Conservation (phyloP, 2,113 vertebrate genomes). For the Vanacampus margaritifer region DNA sequence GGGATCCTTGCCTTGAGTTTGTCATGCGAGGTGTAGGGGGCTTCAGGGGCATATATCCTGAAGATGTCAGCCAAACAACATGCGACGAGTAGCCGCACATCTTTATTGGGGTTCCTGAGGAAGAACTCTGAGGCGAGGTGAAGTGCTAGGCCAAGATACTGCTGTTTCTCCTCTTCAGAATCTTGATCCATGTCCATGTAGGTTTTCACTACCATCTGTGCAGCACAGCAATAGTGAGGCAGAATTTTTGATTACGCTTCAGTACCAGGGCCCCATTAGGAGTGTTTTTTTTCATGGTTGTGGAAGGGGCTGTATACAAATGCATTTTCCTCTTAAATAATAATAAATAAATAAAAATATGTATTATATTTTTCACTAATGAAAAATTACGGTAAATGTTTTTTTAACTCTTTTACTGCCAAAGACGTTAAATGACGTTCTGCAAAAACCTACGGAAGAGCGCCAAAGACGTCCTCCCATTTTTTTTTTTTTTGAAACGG, state of each 20-base stretch:
- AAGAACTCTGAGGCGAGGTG: conserved; percentile 99
- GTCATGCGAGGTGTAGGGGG: conserved; percentile 97
- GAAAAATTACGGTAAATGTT: no score
- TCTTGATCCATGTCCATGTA: conserved; percentile 99
- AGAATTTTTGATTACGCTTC: neutral
- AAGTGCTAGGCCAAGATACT: conserved; percentile 94
- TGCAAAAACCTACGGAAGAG: no score
- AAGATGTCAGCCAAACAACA: conserved; percentile 99
- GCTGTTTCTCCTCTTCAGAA: conserved; percentile 98
- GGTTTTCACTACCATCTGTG: conserved; percentile 98
- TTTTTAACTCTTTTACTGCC: no score
- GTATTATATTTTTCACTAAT: no score
- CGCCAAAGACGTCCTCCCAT: no score
- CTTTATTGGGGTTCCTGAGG: conserved; percentile 99
- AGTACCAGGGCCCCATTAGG: no score
- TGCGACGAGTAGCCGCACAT: conserved; percentile 94
- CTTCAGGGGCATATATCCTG: conserved; percentile 98
- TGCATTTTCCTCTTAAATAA: no score
- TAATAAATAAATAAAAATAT: no score
- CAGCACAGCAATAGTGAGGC: conserved; percentile 8
- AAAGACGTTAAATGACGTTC: no score
- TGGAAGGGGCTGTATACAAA: no score
- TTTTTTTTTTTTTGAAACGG: no score
- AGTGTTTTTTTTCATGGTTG: no score
- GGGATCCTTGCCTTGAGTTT: conserved; percentile 88